Conservation (phyloP, 1,140 invertebrate genomes). For the Drosophila lacteicornis region DNA sequence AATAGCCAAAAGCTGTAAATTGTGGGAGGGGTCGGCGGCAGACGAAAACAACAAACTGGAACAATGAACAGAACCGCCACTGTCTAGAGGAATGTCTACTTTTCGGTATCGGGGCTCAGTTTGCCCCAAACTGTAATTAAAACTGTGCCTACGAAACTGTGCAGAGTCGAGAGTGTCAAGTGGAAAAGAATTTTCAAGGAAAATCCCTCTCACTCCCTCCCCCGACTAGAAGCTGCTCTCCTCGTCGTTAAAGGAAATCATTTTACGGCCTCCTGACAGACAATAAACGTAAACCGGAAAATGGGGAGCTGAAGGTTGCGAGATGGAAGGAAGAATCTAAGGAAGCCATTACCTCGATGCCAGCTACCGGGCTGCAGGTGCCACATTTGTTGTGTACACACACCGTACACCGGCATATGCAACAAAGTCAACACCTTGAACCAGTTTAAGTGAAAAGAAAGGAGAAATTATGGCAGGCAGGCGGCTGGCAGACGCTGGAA, state of each 20-base stretch:
- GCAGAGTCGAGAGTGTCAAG: slow-evolving; percentile 70
- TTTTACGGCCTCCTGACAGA: slow-evolving; percentile 78
- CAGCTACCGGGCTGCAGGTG: slow-evolving; percentile 39
- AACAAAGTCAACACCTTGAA: slow-evolving; percentile 81
- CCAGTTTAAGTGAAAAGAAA: slow-evolving; percentile 68
- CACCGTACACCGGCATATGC: slow-evolving; percentile 25
- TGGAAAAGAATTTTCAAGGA: slow-evolving; percentile 62
- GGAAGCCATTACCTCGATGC: slow-evolving; percentile 68
- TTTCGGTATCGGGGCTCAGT: slow-evolving; percentile 4
- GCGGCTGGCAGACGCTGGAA: slow-evolving; percentile 22
- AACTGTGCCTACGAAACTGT: slow-evolving; percentile 53
- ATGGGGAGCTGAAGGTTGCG: slow-evolving; percentile 27
- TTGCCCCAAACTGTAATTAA: slow-evolving; percentile 72
- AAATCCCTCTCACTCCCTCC: background rate
- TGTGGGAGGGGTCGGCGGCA: slow-evolving; percentile 33
- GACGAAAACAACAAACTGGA: slow-evolving; percentile 47
- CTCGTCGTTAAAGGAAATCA: slow-evolving; percentile 59
- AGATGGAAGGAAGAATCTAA: slow-evolving; percentile 40
- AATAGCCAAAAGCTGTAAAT: slow-evolving; percentile 75
- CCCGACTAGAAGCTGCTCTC: background rate
- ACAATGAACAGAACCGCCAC: slow-evolving; percentile 45
- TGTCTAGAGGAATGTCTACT: slow-evolving; percentile 56
- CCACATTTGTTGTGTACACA: slow-evolving; percentile 33
- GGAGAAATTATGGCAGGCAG: slow-evolving; percentile 51
- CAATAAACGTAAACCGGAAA: slow-evolving; percentile 64